Conservation (phyloP, 2,797 vertebrate genomes). For the Enteromius treurensis region DNA sequence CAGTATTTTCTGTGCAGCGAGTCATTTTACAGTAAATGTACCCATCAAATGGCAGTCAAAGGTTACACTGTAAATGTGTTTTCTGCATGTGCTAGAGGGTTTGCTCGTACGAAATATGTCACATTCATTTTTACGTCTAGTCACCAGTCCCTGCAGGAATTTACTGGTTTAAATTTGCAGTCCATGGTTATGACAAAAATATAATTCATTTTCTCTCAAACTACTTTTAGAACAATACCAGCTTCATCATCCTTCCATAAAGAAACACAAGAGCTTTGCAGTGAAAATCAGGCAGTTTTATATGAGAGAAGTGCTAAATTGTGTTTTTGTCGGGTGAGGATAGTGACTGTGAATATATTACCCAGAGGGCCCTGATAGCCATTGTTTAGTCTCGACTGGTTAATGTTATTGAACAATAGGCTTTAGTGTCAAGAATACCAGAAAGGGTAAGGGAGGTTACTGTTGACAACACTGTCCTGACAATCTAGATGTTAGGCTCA, state of each 20-base stretch:
- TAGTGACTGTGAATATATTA: constrained; percentile 56
- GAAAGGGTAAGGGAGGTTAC: constrained; percentile 52
- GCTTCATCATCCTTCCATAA: background rate
- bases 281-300: background rate
- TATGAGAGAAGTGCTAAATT: constrained; percentile 62
- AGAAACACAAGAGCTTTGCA: background rate
- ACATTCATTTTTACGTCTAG: background rate
- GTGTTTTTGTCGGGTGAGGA: constrained; percentile 68
- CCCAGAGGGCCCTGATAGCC: constrained; percentile 48
- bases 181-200: background rate
- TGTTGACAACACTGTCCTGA: constrained; percentile 54
- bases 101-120: background rate
- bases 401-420: constrained; percentile 48
- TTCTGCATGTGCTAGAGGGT: constrained; percentile 6
- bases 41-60: background rate
- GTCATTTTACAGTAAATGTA: background rate
- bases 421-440: constrained; percentile 49
- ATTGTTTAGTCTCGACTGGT: constrained; percentile 45
- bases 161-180: background rate
- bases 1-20: background rate
- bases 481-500: constrained; percentile 16
- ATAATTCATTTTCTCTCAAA: background rate
- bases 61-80: constrained; percentile 22
- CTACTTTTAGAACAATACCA: background rate
- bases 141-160: constrained; percentile 3